phyloP scores from a whole-genome alignment of 2,797 vertebrate genomes.

The Coregonus ussuriensis region DNA sequence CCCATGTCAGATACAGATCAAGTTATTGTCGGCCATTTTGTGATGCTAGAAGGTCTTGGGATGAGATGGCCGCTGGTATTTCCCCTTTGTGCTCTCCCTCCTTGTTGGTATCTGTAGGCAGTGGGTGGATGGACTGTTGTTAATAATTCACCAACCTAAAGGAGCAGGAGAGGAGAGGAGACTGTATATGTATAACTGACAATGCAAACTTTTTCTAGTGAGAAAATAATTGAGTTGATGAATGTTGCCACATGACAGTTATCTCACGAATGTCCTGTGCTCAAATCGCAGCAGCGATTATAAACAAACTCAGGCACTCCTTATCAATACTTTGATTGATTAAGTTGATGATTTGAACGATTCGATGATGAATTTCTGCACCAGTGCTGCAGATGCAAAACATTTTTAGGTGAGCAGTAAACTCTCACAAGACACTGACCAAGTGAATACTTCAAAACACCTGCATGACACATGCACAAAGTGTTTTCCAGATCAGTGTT shows the following conservation, averaged over 20 bases:
- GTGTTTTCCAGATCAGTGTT: neutral
- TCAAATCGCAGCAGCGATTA: too few species aligned
- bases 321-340: neutral
- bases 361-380: neutral
- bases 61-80: neutral
- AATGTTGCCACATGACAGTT: neutral
- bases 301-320: neutral
- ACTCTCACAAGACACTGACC: too few species aligned
- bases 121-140: too few species aligned
- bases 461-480: neutral
- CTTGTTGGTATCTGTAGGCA: too few species aligned
- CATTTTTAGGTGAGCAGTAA: neutral
- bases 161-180: neutral
- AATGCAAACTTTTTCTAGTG: neutral
- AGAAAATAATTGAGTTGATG: neutral
- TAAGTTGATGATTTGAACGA: too few species aligned
- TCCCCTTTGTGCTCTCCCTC: too few species aligned
- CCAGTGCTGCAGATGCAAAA: neutral
- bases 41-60: neutral
- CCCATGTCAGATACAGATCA: neutral
- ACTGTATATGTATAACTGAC: neutral
- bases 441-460: too few species aligned
- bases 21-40: neutral
- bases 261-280: too few species aligned
- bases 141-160: too few species aligned